Conservation (phyloP, 2,113 vertebrate genomes). For the Montifringilla adamsi region DNA sequence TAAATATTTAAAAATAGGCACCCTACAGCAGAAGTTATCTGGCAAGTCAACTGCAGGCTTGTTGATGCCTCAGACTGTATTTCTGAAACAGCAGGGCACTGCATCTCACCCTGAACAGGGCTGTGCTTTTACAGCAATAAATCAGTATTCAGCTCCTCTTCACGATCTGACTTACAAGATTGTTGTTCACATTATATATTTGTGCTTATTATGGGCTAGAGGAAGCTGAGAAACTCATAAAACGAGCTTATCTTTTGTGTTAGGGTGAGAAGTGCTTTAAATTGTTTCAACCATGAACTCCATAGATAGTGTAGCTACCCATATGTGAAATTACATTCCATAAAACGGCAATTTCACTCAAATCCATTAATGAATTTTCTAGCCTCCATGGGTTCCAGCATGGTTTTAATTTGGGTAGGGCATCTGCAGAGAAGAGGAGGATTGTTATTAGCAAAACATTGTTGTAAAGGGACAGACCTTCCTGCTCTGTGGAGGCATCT, state of each 20-base stretch:
- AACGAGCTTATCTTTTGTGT: constrained; percentile 19
- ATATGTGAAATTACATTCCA: constrained; percentile 72
- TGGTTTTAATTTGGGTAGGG: constrained; percentile 56
- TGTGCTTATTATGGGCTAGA: not conserved
- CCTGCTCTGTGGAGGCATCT: not conserved
- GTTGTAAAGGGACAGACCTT: not conserved
- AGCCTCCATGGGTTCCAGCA: constrained; percentile 18
- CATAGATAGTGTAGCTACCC: constrained; percentile 37
- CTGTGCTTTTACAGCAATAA: not conserved
- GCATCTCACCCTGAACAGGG: not conserved
- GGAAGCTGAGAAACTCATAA: constrained; percentile 33
- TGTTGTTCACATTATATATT: not conserved
- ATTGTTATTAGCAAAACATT: not conserved
- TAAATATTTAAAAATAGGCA: constrained; percentile 1
- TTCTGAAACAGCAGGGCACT: not conserved
- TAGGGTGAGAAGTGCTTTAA: constrained; percentile 41
- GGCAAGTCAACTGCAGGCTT: not conserved
- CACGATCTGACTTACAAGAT: not conserved
- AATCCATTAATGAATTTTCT: constrained; percentile 62
- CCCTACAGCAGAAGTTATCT: not conserved
- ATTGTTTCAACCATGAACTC: constrained; percentile 53
- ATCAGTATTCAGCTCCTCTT: not conserved
- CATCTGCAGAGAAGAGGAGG: constrained; percentile 44
- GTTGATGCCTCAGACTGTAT: not conserved
- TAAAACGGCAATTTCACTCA: constrained; percentile 64